Evolutionary conservation across 2,888 invertebrate species (phyloP).

Genomic region (Campaea margaritaria): DNA sequence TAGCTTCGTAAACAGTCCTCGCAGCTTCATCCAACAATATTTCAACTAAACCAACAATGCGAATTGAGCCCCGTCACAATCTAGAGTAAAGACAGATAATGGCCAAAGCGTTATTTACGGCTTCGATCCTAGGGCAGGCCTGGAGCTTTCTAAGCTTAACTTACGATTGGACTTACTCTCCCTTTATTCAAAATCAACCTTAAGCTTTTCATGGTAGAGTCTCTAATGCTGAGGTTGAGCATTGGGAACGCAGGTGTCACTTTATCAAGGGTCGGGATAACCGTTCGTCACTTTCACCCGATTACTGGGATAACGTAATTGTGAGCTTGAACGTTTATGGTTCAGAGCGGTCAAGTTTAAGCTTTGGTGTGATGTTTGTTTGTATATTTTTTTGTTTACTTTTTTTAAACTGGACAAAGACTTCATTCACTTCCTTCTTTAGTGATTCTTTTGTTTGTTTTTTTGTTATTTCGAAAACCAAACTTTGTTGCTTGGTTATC

Average conservation of each 20-base stretch:
- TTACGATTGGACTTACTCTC: conserved; percentile 52
- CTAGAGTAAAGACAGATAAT: conserved; percentile 71
- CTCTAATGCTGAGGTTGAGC: conserved; percentile 22
- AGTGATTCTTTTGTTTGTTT: neutral
- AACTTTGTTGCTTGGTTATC: too few relatives aligned
- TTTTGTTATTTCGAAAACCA: too few relatives aligned
- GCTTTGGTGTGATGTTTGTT: conserved; percentile 3
- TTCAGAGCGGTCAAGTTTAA: conserved; percentile 7
- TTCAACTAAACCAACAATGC: conserved; percentile 61
- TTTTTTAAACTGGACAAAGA: neutral
- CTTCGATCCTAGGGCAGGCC: conserved; percentile 55
- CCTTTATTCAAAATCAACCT: conserved; percentile 19
- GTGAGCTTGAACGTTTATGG: conserved; percentile 24
- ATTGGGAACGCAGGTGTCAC: conserved; percentile 46
- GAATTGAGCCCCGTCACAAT: conserved; percentile 66
- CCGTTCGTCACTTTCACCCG: conserved; percentile 54
- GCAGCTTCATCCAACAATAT: conserved; percentile 49
- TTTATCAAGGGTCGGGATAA: conserved; percentile 44
- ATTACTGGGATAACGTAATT: conserved; percentile 51
- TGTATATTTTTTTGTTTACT: neutral
- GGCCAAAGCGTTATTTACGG: conserved; percentile 65
- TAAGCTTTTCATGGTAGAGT: conserved; percentile 26
- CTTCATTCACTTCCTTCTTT: neutral
- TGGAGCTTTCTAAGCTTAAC: conserved; percentile 75
- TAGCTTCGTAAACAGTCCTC: conserved; percentile 9